Conservation (phyloP, 2,888 invertebrate genomes). For the Drosophila cracens region DNA sequence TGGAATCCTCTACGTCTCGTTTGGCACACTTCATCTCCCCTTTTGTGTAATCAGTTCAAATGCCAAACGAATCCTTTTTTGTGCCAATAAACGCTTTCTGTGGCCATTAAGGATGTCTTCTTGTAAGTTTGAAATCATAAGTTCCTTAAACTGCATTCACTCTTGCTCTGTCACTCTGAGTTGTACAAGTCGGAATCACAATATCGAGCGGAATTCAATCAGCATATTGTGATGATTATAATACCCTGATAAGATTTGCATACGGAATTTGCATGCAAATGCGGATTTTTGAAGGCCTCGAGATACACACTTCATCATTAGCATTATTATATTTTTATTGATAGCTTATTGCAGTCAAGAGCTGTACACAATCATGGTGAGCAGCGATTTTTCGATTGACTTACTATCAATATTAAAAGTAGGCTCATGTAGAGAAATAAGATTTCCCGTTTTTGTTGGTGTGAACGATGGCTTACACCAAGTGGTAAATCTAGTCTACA, state of each 20-base stretch:
- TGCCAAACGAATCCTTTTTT: slow-evolving; percentile 51
- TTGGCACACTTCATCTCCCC: slow-evolving; percentile 18
- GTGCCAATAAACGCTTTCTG: slow-evolving; percentile 28
- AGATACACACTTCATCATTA: slow-evolving; percentile 63
- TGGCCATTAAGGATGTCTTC: slow-evolving; percentile 47
- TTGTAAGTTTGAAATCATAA: background rate
- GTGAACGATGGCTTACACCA: background rate
- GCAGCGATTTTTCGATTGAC: background rate
- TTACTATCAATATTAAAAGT: background rate
- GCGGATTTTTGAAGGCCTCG: slow-evolving; percentile 27
- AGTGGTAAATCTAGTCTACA: background rate
- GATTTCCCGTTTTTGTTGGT: background rate
- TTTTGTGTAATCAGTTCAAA: slow-evolving; percentile 39
- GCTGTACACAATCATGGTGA: slow-evolving; percentile 54
- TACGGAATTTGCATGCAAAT: slow-evolving; percentile 50
- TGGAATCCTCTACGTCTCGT: background rate
- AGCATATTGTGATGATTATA: background rate
- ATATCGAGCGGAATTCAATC: slow-evolving; percentile 34
- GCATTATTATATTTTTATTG: slow-evolving; percentile 49
- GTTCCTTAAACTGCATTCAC: slow-evolving; percentile 27
- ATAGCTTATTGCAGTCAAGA: slow-evolving; percentile 61
- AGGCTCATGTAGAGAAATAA: background rate
- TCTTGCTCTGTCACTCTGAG: background rate
- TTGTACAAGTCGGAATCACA: slow-evolving; percentile 44
- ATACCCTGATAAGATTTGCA: slow-evolving; percentile 36